phyloP scores from a whole-genome alignment of 2,888 invertebrate genomes.

The Watsonalla cultraria region DNA sequence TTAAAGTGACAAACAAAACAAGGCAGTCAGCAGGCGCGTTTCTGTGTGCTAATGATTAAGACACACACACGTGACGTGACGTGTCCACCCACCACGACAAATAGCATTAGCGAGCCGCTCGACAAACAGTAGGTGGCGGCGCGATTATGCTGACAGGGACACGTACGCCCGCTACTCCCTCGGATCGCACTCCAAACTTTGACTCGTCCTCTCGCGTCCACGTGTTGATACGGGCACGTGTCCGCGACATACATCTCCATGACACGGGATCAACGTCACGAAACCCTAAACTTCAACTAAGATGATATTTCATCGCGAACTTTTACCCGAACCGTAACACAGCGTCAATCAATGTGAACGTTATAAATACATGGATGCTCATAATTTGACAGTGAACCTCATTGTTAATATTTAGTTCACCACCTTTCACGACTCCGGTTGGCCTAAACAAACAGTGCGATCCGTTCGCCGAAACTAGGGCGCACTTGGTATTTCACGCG shows the following conservation, averaged over 20 bases:
- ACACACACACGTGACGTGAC: conserved; percentile 63
- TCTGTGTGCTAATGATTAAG: conserved; percentile 69
- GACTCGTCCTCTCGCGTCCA: conserved; percentile 36
- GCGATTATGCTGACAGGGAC: conserved; percentile 58
- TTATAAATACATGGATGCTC: conserved; percentile 38
- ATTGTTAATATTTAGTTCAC: conserved; percentile 65
- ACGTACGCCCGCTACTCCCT: conserved; percentile 28
- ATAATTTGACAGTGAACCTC: conserved; percentile 44
- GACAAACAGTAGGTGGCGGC: conserved; percentile 62
- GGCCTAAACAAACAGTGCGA: conserved; percentile 74
- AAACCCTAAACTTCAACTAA: conserved; percentile 32
- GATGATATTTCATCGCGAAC: conserved; percentile 17
- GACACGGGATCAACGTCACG: conserved; percentile 41
- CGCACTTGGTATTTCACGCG: conserved; percentile 77
- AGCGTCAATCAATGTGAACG: conserved; percentile 8
- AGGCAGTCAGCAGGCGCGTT: conserved; percentile 59
- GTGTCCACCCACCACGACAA: conserved; percentile 60
- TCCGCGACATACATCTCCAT: conserved; percentile 35
- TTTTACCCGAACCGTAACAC: conserved; percentile 39
- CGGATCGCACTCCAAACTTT: conserved; percentile 39
- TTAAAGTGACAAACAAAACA: conserved; percentile 65
- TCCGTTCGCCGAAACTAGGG: conserved; percentile 70
- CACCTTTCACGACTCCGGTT: conserved; percentile 56
- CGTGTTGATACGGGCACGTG: conserved; percentile 48
- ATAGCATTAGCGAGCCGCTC: conserved; percentile 67